These are phyloP conservation scores for Synchiropus splendidus DNA, from an alignment of 2,113 vertebrate genomes.

Conservation along the genomic window DNA sequence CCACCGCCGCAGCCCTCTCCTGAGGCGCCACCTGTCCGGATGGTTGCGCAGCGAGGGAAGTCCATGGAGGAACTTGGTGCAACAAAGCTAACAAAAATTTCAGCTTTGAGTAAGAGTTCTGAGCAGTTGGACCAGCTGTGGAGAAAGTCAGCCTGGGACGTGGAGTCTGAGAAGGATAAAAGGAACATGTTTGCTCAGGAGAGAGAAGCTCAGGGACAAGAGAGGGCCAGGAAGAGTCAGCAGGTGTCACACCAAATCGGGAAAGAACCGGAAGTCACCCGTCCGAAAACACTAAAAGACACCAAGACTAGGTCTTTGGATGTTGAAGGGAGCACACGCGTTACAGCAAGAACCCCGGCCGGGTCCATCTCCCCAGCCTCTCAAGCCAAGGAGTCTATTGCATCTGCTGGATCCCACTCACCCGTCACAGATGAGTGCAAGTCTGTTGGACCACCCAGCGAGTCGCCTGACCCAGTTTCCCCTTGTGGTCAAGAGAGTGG, in stretches of 20 bases:
- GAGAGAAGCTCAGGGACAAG: conserved; percentile 15
- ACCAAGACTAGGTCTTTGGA: not conserved
- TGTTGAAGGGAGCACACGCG: too few species aligned
- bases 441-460: conserved; percentile 16
- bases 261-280: conserved; percentile 18
- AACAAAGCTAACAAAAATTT: conserved; percentile 28
- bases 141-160: conserved; percentile 9
- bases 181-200: conserved; percentile 11
- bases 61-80: conserved; percentile 68
- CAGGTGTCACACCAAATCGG: not conserved
- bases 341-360: conserved; percentile 14
- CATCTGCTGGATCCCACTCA: conserved; percentile 13
- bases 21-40: conserved; percentile 30
- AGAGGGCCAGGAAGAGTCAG: conserved; percentile 8
- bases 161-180: conserved; percentile 15
- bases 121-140: conserved; percentile 59
- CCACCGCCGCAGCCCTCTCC: conserved; percentile 1
- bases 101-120: conserved; percentile 62
- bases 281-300: conserved; percentile 30
- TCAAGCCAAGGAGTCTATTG: conserved; percentile 5
- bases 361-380: conserved; percentile 1
- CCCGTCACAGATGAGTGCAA: conserved; percentile 15
- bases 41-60: conserved; percentile 58
- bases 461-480: conserved; percentile 21
- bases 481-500: conserved; percentile 23